Evolutionary conservation across 2,888 invertebrate genomes (phyloP).

Genomic region (Watsonalla cultraria): DNA sequence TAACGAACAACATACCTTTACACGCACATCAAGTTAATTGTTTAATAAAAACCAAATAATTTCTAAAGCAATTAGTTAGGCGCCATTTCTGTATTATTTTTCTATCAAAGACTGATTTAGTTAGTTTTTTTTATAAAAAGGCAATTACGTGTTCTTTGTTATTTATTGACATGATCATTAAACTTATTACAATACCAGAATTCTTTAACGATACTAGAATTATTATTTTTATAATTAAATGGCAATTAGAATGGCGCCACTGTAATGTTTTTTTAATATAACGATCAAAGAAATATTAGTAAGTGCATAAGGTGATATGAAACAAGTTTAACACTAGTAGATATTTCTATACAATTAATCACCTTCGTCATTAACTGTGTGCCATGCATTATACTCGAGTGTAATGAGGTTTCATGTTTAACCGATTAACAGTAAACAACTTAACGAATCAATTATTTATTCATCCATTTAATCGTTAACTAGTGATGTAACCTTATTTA

Average conservation of each 20-base stretch:
- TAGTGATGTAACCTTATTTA: no score
- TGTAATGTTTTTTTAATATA: background rate
- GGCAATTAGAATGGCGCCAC: background rate
- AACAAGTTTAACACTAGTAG: background rate
- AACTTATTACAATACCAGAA: no score
- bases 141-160: background rate
- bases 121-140: background rate
- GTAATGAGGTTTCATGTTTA: no score
- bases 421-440: no score
- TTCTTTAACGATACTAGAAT: no score
- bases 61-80: conserved; percentile 19
- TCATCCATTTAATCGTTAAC: no score
- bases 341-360: no score
- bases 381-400: no score
- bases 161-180: background rate
- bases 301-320: background rate
- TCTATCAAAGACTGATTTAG: conserved; percentile 15
- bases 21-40: background rate
- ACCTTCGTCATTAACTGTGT: no score
- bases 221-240: background rate
- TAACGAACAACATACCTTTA: background rate
- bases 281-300: background rate
- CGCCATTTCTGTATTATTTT: conserved; percentile 32
- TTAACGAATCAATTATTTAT: no score
- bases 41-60: conserved; percentile 1